phyloP scores from a whole-genome alignment of 1,140 invertebrate species.

The Drosophila teissieri region DNA sequence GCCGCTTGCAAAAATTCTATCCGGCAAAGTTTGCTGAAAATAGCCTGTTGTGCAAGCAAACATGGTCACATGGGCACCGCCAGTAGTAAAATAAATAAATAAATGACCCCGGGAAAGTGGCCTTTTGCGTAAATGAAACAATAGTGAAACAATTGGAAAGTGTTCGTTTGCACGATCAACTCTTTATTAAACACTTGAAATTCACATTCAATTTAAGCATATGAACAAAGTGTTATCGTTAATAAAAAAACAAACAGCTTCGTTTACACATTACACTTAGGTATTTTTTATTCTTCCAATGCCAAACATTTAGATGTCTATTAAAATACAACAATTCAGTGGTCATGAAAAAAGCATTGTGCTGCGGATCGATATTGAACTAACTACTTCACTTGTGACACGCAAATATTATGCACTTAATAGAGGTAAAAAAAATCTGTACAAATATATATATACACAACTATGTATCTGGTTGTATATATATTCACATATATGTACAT shows the following conservation, averaged over 20 bases:
- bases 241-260: too few relatives aligned
- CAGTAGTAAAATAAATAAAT: too few relatives aligned
- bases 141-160: too few relatives aligned
- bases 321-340: conserved; percentile 32
- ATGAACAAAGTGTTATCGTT: too few relatives aligned
- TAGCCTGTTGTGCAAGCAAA: not conserved
- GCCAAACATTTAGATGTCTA: not conserved
- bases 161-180: too few relatives aligned
- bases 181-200: too few relatives aligned
- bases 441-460: not conserved
- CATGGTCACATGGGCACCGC: too few relatives aligned
- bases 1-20: not conserved
- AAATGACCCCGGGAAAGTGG: too few relatives aligned
- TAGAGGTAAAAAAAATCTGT: conserved; percentile 8
- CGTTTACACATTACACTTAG: not conserved
- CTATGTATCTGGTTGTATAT: too few relatives aligned
- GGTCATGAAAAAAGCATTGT: not conserved
- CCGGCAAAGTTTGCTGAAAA: not conserved
- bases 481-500: not conserved
- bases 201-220: too few relatives aligned
- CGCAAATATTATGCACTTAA: conserved; percentile 9
- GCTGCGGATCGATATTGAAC: not conserved
- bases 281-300: not conserved
- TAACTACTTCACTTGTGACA: conserved; percentile 11
- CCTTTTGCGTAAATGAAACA: too few relatives aligned